Conservation (phyloP, 2,113 vertebrate genomes). For the Ptilorrhoa leucosticta region DNA sequence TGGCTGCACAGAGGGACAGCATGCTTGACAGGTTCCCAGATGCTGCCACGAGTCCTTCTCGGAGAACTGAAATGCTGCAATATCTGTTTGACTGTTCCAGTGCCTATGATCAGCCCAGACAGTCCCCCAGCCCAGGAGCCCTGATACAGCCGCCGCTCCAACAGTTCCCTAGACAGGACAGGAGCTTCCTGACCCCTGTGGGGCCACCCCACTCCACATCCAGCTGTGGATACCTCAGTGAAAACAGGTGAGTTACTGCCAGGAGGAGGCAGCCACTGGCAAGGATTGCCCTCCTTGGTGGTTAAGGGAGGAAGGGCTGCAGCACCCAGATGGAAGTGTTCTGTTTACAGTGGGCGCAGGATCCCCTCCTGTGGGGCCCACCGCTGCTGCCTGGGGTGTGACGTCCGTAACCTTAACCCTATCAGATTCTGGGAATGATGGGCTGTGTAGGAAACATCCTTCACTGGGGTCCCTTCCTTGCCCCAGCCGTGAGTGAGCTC, state of each 20-base stretch:
- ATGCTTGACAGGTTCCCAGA: background rate
- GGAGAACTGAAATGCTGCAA: background rate
- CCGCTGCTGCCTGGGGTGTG: background rate
- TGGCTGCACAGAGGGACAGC: background rate
- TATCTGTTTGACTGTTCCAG: conserved; percentile 57
- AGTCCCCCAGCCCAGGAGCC: conserved; percentile 78
- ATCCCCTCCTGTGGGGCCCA: background rate
- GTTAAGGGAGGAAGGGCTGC: background rate
- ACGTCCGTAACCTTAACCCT: no score
- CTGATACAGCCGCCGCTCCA: conserved; percentile 81
- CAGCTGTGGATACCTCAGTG: conserved; percentile 81
- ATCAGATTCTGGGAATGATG: background rate
- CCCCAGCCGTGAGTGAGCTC: rapidly evolving
- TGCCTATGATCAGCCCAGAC: conserved; percentile 89
- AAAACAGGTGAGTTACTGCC: conserved; percentile 69
- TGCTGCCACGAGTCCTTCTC: background rate
- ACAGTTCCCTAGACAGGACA: conserved; percentile 82
- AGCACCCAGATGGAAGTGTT: background rate
- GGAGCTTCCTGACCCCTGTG: conserved; percentile 82
- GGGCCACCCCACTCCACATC: conserved; percentile 73
- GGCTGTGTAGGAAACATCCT: background rate
- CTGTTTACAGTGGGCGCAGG: background rate
- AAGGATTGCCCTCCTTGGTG: background rate
- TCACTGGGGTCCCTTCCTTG: background rate
- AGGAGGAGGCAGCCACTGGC: background rate